phyloP scores from a whole-genome alignment of 2,113 vertebrate genomes.

The Sapajus apella region DNA sequence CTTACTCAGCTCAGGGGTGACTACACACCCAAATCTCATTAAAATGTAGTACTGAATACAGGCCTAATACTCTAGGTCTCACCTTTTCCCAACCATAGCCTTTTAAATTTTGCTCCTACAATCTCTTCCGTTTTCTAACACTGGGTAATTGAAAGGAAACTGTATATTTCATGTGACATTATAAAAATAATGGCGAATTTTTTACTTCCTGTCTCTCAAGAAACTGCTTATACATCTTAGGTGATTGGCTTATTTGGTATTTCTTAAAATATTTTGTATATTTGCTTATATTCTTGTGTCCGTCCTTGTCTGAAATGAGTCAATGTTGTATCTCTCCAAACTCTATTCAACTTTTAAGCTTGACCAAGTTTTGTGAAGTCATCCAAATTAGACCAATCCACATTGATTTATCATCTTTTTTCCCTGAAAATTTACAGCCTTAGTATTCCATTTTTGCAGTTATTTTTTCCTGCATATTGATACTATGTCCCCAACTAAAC shows the following conservation, averaged over 20 bases:
- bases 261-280: neutral
- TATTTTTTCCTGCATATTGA: neutral
- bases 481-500: neutral
- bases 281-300: neutral
- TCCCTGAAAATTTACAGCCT: neutral
- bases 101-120: neutral
- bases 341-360: neutral
- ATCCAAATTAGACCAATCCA: neutral
- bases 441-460: neutral
- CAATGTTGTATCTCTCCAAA: neutral
- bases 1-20: neutral
- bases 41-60: neutral
- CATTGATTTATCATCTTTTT: neutral
- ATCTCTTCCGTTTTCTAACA: neutral
- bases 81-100: accelerated
- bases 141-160: neutral
- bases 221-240: neutral
- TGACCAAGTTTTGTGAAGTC: neutral
- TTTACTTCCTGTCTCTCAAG: neutral
- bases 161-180: neutral
- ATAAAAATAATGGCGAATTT: neutral
- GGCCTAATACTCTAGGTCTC: neutral
- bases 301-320: neutral
- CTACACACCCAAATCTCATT: neutral
- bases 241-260: neutral